A percentile compares a stretch with the other conserved stretches of the same genome.
phyloP scores from a whole-genome alignment of 2,797 vertebrate species.

The Tarsius wallacei region DNA sequence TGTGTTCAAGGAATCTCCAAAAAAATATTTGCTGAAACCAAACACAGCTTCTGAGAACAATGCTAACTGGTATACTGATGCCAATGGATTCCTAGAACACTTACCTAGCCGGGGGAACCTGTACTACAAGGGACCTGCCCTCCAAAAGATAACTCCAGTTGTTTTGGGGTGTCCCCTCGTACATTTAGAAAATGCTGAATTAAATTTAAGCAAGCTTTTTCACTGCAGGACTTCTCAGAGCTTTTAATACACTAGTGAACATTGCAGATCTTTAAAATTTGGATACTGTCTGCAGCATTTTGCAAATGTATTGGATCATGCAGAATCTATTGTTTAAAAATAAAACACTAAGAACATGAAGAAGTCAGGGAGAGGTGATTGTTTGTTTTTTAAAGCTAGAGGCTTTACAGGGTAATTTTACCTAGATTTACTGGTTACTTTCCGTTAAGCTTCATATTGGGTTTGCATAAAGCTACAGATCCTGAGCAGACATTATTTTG shows the following conservation, averaged over 20 bases:
- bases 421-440: constrained; percentile 22
- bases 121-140: no score
- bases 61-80: no score
- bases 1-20: no score
- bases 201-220: constrained; percentile 51
- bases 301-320: neutral
- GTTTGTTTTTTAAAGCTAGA: neutral
- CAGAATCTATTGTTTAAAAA: neutral
- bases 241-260: neutral
- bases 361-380: neutral
- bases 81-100: no score
- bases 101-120: no score
- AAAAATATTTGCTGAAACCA: no score
- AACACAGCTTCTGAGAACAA: no score
- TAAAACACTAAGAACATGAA: constrained; percentile 14
- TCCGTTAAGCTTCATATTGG: neutral
- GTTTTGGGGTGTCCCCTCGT: no score
- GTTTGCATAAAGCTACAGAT: neutral
- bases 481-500: neutral
- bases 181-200: constrained; percentile 38
- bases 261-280: neutral
- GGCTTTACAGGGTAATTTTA: neutral
- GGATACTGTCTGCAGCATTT: neutral
- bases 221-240: constrained; percentile 68
- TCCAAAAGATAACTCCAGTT: no score